Percentiles rank a stretch among this genome's conserved stretches.
These are phyloP conservation scores for Lagenorhynchus albirostris DNA, from an alignment of 2,113 vertebrate genomes.

Conservation along the genomic window DNA sequence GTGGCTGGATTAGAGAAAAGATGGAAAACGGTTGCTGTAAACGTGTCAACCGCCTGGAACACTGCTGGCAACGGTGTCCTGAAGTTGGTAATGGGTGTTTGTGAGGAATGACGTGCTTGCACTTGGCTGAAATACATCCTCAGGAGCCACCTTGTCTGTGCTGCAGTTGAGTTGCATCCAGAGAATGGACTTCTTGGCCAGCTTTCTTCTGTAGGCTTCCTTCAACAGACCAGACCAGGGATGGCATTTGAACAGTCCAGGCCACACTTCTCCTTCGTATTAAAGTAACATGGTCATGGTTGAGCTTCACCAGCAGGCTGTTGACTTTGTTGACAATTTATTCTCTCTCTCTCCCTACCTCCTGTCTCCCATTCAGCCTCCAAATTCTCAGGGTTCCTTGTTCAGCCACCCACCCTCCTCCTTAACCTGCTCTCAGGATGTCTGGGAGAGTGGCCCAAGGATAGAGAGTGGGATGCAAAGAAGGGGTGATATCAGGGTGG, in stretches of 20 bases:
- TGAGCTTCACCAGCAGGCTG: neutral
- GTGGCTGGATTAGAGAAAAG: slow-evolving; percentile 38
- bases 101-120: fast-evolving
- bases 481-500: neutral
- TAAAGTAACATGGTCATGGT: neutral
- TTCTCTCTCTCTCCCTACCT: neutral
- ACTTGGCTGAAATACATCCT: fast-evolving
- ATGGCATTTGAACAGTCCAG: fast-evolving
- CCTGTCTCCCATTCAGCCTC: neutral
- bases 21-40: neutral
- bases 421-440: neutral
- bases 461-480: neutral
- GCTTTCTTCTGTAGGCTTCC: neutral
- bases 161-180: neutral
- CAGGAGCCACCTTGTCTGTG: fast-evolving
- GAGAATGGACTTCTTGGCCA: neutral
- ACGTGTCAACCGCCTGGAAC: neutral
- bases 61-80: fast-evolving
- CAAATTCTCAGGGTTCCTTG: neutral
- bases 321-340: neutral
- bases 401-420: neutral
- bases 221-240: fast-evolving
- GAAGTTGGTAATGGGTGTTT: neutral
- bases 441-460: slow-evolving; percentile 13
- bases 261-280: neutral